A percentile compares a stretch with the other conserved stretches of the same genome.
phyloP scores from a whole-genome alignment of 2,888 invertebrate genomes.

The Lomographa bimaculata region DNA sequence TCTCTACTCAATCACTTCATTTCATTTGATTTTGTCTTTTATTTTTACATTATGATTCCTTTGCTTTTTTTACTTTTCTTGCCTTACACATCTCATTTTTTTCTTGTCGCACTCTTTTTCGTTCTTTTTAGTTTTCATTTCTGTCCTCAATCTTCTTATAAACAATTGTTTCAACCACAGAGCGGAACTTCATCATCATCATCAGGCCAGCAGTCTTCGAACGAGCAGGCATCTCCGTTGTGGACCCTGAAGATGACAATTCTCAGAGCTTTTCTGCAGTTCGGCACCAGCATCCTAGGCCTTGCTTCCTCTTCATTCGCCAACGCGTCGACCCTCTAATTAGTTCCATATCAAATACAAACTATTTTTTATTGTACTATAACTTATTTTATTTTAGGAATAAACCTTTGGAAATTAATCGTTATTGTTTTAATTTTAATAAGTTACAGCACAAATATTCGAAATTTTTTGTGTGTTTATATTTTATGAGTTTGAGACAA shows the following conservation, averaged over 20 bases:
- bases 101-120: too few species aligned
- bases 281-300: slow-evolving; percentile 59
- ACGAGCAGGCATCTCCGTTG: slow-evolving; percentile 45
- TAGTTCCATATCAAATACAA: too few species aligned
- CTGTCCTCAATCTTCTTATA: too few species aligned
- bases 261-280: slow-evolving; percentile 60
- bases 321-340: slow-evolving; percentile 34
- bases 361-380: slow-evolving; percentile 37
- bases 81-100: background rate
- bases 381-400: slow-evolving; percentile 15
- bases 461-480: too few species aligned
- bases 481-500: too few species aligned
- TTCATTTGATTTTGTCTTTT: too few species aligned
- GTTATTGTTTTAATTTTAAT: slow-evolving; percentile 1
- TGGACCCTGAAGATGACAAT: slow-evolving; percentile 67
- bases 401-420: slow-evolving; percentile 1
- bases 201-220: slow-evolving; percentile 4
- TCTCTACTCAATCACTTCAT: too few species aligned
- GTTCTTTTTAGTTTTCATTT: too few species aligned
- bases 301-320: slow-evolving; percentile 55
- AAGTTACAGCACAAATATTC: too few species aligned
- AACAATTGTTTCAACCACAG: too few species aligned
- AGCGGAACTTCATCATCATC: slow-evolving; percentile 7
- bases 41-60: background rate
- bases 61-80: background rate